Base-by-base conservation (phyloP, 1,140 invertebrate species). In the Stegodyphus dumicola region DNA sequence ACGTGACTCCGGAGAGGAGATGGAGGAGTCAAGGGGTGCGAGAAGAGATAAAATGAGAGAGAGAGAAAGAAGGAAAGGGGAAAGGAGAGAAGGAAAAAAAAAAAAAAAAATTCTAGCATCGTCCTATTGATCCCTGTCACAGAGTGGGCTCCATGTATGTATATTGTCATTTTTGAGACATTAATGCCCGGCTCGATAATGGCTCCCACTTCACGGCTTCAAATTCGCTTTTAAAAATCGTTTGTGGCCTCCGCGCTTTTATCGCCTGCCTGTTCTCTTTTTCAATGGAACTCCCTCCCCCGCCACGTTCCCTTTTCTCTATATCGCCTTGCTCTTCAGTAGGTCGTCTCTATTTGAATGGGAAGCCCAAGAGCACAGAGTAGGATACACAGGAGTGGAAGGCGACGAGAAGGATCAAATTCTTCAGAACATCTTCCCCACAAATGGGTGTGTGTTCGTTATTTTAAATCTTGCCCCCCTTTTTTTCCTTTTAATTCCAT, bases 81-180 rank as follows among this genome's bases (percentile, higher is more conserved):
- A 60, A 71, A 80, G 60, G 15, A 60, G 5, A 71, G 49, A 56
- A 56, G 13, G 53, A 17, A 53, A 52, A 74, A 74, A 51, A 74
- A 17, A 15, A 54, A 54, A 54, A 74, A 74, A 74, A 17, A 52
- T 74, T 52, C 33, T 3, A 33, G 33, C 33, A 33, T 33, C 53
- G 33, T 70, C 67, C 70, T 81, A 81, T 81, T 81, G 79, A 81
- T 81, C 79, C 54, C 79, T 81, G 79, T 81, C 79, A 69, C 67
- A 56, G 67, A 71, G 69, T 13, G 79, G 79, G 48, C 79, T 81
- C 56, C 79, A 81, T 81, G 79, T 74, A 81, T 81, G 79, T 81
- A 81, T 81, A 81, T 81, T 81, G 79, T 81, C 79, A 81, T 81
- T 74, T 81, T 81, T 81, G 79, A 81, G 79, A 81, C 79, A 81